These are phyloP conservation scores for Sciaenops ocellatus DNA, from an alignment of 2,797 vertebrate genomes.

Conservation along the genomic window DNA sequence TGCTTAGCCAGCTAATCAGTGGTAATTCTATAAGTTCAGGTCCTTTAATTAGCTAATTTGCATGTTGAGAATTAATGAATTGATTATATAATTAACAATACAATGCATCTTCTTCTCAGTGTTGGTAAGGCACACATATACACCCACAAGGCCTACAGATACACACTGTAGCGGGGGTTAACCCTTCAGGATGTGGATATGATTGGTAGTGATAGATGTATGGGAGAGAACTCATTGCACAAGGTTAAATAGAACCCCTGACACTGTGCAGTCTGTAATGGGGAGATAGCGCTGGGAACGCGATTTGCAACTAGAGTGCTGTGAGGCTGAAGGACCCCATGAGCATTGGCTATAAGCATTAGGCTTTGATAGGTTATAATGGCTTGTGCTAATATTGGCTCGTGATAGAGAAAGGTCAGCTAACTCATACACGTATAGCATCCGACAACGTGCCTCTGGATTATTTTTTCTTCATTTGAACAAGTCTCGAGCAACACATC, in stretches of 20 bases:
- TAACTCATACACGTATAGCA: slow-evolving; percentile 58
- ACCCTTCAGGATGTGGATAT: slow-evolving; percentile 66
- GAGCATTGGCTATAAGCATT: slow-evolving; percentile 69
- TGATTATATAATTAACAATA: slow-evolving; percentile 85
- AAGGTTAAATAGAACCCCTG: slow-evolving; percentile 78
- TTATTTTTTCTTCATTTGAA: slow-evolving; percentile 63
- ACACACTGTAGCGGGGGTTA: slow-evolving; percentile 37
- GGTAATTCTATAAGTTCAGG: slow-evolving; percentile 86
- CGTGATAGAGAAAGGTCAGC: slow-evolving; percentile 75
- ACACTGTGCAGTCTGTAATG: slow-evolving; percentile 70
- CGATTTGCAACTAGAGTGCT: slow-evolving; percentile 45
- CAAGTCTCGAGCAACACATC: slow-evolving; percentile 29
- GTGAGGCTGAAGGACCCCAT: slow-evolving; percentile 58
- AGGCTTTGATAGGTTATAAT: slow-evolving; percentile 77
- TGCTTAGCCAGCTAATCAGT: slow-evolving; percentile 85
- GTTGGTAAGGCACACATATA: slow-evolving; percentile 32
- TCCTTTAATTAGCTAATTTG: slow-evolving; percentile 87
- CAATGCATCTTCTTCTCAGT: slow-evolving; percentile 80
- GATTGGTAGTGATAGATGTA: slow-evolving; percentile 71
- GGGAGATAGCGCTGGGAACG: slow-evolving; percentile 63
- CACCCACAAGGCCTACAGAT: background rate
- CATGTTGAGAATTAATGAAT: slow-evolving; percentile 87
- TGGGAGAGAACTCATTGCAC: slow-evolving; percentile 64
- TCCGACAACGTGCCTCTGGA: slow-evolving; percentile 61
- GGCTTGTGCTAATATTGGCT: slow-evolving; percentile 78